A percentile compares a stretch with the other conserved stretches of the same genome.
Evolutionary conservation across 2,113 vertebrate genomes (phyloP).

Genomic region (Rhadina sibilatrix): DNA sequence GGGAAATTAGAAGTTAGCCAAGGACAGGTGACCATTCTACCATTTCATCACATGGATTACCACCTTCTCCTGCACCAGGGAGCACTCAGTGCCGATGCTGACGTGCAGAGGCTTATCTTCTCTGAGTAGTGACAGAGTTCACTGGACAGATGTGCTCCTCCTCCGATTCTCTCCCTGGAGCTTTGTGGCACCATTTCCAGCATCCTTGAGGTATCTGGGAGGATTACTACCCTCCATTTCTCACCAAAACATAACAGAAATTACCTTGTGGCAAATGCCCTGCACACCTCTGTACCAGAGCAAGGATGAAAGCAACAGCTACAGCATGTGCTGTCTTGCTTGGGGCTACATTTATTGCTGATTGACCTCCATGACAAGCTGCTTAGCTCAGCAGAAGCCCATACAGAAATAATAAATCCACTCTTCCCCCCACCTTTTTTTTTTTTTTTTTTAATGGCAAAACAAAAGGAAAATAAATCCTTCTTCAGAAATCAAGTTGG

Average conservation of each 20-base stretch:
- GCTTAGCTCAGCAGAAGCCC: slow-evolving; percentile 15
- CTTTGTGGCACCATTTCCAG: not conserved
- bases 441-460: not conserved
- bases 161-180: not conserved
- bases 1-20: not conserved
- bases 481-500: not conserved
- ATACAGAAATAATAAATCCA: not conserved
- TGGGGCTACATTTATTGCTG: not conserved
- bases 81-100: not conserved
- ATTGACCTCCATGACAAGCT: not conserved
- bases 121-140: not conserved
- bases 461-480: not conserved
- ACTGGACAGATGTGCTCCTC: not conserved
- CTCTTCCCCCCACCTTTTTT: accelerated
- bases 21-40: not conserved
- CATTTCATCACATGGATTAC: not conserved
- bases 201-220: not conserved
- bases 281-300: not conserved
- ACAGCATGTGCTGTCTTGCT: not conserved
- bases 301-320: not conserved
- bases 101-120: not conserved
- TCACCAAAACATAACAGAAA: slow-evolving; percentile 2
- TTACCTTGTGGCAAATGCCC: not conserved
- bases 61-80: not conserved
- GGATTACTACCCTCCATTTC: not conserved